Percentiles rank a stretch among this genome's conserved stretches.
phyloP scores from a whole-genome alignment of 2,113 vertebrate species.

The Gnathonemus echidnorhynchus region DNA sequence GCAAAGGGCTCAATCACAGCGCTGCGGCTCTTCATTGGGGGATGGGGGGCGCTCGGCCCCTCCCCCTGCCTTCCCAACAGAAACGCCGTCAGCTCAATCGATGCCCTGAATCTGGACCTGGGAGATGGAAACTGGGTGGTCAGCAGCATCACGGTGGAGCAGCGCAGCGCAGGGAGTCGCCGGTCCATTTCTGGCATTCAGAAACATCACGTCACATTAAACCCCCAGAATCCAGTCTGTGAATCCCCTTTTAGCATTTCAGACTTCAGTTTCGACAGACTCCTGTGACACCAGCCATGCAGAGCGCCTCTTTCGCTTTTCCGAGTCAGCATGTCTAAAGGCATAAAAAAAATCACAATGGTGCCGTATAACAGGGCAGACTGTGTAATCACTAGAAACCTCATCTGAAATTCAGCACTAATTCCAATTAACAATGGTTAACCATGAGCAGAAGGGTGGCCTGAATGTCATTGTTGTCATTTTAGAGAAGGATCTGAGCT shows the following conservation, averaged over 20 bases:
- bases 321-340: background rate
- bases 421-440: background rate
- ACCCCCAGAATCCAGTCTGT: background rate
- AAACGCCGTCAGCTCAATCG: constrained; percentile 12
- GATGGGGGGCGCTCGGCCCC: background rate
- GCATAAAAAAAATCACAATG: background rate
- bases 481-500: background rate
- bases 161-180: background rate
- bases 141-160: no score
- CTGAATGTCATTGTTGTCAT: background rate
- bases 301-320: background rate
- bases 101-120: constrained; percentile 5
- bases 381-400: background rate
- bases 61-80: background rate
- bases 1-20: background rate
- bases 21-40: background rate
- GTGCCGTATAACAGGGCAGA: background rate
- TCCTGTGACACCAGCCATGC: background rate
- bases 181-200: no score
- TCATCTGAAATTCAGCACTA: background rate
- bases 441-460: background rate
- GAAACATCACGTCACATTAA: background rate
- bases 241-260: background rate
- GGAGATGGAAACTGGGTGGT: background rate
- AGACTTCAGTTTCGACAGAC: background rate